Evolutionary conservation across 2,113 vertebrate genomes (phyloP), one percentile per base, ranked within the genome.

Genomic region (Ageneiosus marmoratus): DNA sequence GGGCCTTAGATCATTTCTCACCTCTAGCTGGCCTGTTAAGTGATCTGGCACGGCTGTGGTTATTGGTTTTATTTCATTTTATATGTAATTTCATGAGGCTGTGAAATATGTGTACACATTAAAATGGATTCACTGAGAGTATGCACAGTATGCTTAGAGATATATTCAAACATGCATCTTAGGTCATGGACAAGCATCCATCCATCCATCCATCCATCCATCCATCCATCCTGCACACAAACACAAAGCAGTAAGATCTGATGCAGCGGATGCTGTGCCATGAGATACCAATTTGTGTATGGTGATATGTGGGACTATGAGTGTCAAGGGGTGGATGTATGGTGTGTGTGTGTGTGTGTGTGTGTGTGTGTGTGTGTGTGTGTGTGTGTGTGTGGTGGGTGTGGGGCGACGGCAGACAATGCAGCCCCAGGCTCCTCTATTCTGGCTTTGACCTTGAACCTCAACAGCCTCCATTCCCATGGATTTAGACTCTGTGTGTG

Each of bases 181-280:
- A 92, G 87, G 89, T 75, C 3, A 18, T 87, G 89, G 87, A 91
- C 91, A 93, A 60, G 91, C n/a, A n/a, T n/a, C n/a, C n/a, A n/a
- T 92, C 74, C n/a, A 32, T 73, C 29, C 67, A 65, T 12, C 24
- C 24, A 50, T n/a, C 27, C 29, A 70, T 50, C 77, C 20, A 62
- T 18, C 32, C 60, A 58, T 13, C 32, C 24, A 51, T 29, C 32
- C 34, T 46, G 84, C 74, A 56, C 34, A 69, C 62, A 67, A 4
- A 50, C 81, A 70, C 44, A 73, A 37, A 51, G n/a, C 15, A 16
- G 20, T 37, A 32, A 73, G 74, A 83, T 81, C 60, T 82, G 41
- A 46, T 80, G 82, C 53, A 8, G 67, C 63, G 24, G 32, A 16
- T 76, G 44, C 69, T 87, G 56, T 83, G 78, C 48, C 50, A 74